Evolutionary conservation across 2,113 vertebrate species (phyloP).

Genomic region (Eulemur rufifrons): DNA sequence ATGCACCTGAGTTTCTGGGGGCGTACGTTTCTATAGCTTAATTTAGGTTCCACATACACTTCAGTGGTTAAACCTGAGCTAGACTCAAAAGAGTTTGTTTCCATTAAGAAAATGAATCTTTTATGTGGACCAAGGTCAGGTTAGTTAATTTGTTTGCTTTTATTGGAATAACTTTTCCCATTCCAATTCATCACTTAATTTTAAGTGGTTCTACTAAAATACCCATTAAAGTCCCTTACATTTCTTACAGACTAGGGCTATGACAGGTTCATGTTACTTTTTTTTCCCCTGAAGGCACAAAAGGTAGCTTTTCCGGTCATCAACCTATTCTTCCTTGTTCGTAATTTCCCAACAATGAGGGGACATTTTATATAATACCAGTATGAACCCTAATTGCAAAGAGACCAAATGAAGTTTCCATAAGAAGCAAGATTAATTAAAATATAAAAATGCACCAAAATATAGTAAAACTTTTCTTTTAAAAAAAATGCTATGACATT

Average conservation of each 20-base stretch:
- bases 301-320: constrained; percentile 43
- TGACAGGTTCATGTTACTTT: constrained; percentile 50
- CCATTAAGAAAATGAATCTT: constrained; percentile 82
- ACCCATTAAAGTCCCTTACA: constrained; percentile 72
- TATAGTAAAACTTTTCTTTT: constrained; percentile 68
- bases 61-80: constrained; percentile 74
- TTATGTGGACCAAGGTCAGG: constrained; percentile 77
- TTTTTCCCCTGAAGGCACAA: background rate
- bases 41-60: constrained; percentile 70
- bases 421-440: constrained; percentile 68
- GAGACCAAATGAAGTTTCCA: constrained; percentile 23
- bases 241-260: constrained; percentile 55
- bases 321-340: constrained; percentile 14
- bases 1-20: constrained; percentile 53
- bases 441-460: constrained; percentile 66
- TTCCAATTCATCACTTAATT: constrained; percentile 81
- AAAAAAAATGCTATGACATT: background rate
- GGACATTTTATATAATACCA: background rate
- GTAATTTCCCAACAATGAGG: constrained; percentile 31
- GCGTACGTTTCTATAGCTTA: constrained; percentile 38
- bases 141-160: constrained; percentile 83
- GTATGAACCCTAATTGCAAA: background rate
- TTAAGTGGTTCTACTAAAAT: constrained; percentile 78
- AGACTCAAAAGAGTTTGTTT: constrained; percentile 73
- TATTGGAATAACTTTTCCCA: constrained; percentile 80